phyloP scores from a whole-genome alignment of 2,888 invertebrate genomes.

The Augochlorella aurata region DNA sequence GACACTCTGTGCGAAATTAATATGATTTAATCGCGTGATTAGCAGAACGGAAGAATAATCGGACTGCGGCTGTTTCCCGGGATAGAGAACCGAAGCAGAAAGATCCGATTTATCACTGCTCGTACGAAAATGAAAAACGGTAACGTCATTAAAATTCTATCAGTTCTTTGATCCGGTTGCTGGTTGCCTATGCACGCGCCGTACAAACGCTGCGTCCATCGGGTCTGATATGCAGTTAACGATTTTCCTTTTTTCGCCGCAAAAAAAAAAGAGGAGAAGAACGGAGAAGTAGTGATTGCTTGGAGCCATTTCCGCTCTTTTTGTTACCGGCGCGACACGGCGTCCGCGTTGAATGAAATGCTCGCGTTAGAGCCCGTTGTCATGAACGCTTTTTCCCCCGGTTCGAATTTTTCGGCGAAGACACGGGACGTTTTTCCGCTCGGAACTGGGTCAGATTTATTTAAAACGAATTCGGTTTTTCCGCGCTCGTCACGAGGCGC shows the following conservation, averaged over 20 bases:
- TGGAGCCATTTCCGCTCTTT: background rate
- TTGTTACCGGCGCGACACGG: background rate
- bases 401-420: constrained; percentile 18
- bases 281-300: constrained; percentile 1
- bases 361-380: background rate
- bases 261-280: background rate
- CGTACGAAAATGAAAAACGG: background rate
- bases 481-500: constrained; percentile 2
- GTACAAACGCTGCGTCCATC: background rate
- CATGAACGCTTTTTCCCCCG: background rate
- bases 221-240: background rate
- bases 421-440: background rate
- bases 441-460: constrained; percentile 36
- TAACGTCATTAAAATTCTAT: constrained; percentile 1
- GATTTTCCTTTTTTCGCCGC: background rate
- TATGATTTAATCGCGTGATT: background rate
- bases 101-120: background rate
- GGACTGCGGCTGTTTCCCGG: background rate
- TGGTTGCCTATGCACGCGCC: background rate
- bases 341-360: background rate
- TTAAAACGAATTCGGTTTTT: constrained; percentile 19
- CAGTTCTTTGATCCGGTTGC: background rate
- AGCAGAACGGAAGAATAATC: background rate
- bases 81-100: background rate
- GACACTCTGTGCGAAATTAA: too few species aligned